These are phyloP conservation scores for Oligia strigilis DNA, from an alignment of 2,888 invertebrate genomes.

Conservation along the genomic window DNA sequence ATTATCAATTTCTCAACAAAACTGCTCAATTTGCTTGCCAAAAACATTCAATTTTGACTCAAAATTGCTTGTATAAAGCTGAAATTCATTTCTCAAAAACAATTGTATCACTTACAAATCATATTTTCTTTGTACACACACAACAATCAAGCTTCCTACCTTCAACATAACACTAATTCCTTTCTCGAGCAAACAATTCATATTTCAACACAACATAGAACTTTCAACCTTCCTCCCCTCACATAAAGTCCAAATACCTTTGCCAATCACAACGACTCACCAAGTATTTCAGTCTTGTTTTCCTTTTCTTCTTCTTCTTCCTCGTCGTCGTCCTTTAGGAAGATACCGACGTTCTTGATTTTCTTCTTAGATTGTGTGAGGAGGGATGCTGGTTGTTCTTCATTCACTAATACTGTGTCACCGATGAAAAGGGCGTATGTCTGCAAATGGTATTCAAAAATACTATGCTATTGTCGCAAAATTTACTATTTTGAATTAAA, in stretches of 20 bases:
- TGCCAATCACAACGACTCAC: conserved; percentile 75
- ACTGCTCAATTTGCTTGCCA: background rate
- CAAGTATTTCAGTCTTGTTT: conserved; percentile 94
- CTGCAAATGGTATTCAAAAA: conserved; percentile 68
- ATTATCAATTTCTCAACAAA: background rate
- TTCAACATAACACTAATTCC: background rate
- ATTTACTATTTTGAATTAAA: background rate
- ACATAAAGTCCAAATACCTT: conserved; percentile 22
- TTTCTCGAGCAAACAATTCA: background rate
- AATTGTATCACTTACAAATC: background rate
- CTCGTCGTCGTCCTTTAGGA: conserved; percentile 97
- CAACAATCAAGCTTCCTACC: background rate
- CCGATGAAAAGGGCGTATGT: conserved; percentile 98
- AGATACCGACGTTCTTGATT: conserved; percentile 98
- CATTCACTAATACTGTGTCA: conserved; percentile 98
- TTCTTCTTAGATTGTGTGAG: conserved; percentile 98
- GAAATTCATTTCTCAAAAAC: background rate
- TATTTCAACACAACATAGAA: background rate
- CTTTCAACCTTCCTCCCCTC: conserved; percentile 11
- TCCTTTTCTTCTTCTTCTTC: conserved; percentile 96
- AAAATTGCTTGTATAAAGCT: background rate
- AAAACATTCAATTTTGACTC: background rate
- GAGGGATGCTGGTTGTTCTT: conserved; percentile 95
- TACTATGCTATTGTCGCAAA: background rate
- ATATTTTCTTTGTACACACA: background rate